These are phyloP conservation scores for Ectemnius lituratus DNA, from an alignment of 2,888 invertebrate genomes.

Conservation along the genomic window DNA sequence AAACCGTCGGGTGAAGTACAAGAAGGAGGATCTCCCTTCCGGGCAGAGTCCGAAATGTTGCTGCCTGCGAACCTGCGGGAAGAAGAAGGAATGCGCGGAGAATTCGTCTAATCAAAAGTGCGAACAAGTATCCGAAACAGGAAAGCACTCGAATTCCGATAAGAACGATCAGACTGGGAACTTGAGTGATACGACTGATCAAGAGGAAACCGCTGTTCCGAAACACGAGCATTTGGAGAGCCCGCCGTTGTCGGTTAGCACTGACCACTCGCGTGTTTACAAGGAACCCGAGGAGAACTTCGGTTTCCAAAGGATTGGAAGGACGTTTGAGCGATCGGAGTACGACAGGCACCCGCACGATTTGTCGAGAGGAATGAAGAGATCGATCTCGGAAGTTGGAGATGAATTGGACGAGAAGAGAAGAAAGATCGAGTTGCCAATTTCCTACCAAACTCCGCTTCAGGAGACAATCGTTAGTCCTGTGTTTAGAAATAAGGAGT, in stretches of 20 bases:
- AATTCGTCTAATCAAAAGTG: conserved; percentile 46
- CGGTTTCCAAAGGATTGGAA: conserved; percentile 35
- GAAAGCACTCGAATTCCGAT: conserved; percentile 41
- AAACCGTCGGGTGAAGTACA: conserved; percentile 94
- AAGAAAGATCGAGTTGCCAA: conserved; percentile 54
- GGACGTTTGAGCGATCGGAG: conserved; percentile 21
- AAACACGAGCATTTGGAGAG: conserved; percentile 39
- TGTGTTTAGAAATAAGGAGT: conserved; percentile 63
- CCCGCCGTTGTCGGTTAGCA: background rate
- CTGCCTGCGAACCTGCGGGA: conserved; percentile 79
- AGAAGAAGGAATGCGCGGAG: conserved; percentile 65
- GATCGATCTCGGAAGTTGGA: conserved; percentile 41
- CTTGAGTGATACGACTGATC: conserved; percentile 11
- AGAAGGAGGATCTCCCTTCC: conserved; percentile 89
- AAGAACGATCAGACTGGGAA: conserved; percentile 37
- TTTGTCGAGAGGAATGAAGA: conserved; percentile 64
- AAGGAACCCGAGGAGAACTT: conserved; percentile 39
- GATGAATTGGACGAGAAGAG: conserved; percentile 55
- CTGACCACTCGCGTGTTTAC: conserved; percentile 10
- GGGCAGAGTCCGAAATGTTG: conserved; percentile 78
- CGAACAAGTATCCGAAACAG: conserved; percentile 47
- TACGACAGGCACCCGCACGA: conserved; percentile 52
- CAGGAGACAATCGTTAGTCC: conserved; percentile 55
- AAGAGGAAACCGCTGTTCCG: conserved; percentile 29
- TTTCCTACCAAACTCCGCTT: conserved; percentile 55